Base-by-base conservation (phyloP, 2,113 vertebrate genomes). In the Anhinga rufa region DNA sequence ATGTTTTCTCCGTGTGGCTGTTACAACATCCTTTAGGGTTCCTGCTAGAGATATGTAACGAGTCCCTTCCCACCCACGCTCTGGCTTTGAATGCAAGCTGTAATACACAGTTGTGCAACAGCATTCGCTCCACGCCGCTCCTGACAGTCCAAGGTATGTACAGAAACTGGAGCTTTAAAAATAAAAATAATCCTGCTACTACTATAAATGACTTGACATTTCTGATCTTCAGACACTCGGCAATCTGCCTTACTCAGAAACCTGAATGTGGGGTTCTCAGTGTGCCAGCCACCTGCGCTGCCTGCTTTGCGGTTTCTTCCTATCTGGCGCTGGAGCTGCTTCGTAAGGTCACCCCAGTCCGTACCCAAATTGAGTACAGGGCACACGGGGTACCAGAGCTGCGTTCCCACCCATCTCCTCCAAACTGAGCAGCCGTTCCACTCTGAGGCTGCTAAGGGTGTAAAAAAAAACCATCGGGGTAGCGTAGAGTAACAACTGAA, bases 1-100 rank as follows among this genome's bases (percentile, higher is more conserved):
- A 95, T 94, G 95, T 94, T 95, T 86, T 66, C 95, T 91, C 38
- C 15, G 1, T 38, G 82, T 40, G 72, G 79, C 76, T 93, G 68
- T 96, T 96, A 64, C 64, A 1, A 94, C 95, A 96, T 86, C 94
- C 46, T 32, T 11, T 5, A 36, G 88, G 71, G 86, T 24, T 95
- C 91, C 91, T 82, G 65, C 20, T 55, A 9, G 71, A 16, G 86
- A 90, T 60, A 88, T 94, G 85, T 12, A 66, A 81, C 64, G 66
- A 25, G 75, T 7, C 87, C 64, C 54, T 93, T 80, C 89, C 82
- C 94, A 78, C 95, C 95, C 93, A 95, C 86, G 3, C 79, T 26
- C 46, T 34, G 8, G 87, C 49, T 68, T 46, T 51, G 75, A 54
- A 46, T 32, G 32, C 75, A 46, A 76, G 88, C 51, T 9, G 26